phyloP scores from a whole-genome alignment of 1,140 invertebrate species.

The Drosophila repleta region DNA sequence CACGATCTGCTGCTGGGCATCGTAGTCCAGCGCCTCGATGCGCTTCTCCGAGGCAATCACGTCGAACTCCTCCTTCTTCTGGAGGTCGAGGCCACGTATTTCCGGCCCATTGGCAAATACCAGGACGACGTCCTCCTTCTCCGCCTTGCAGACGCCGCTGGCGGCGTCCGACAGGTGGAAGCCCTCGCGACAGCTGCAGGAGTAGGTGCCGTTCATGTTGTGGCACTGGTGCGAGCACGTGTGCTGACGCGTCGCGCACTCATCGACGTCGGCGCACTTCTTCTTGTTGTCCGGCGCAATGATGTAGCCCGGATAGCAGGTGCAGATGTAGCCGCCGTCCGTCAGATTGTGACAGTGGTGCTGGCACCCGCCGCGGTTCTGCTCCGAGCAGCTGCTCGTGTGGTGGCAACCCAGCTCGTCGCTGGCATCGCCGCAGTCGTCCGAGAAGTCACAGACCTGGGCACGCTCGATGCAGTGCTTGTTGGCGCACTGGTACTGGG shows the following conservation, averaged over 20 bases:
- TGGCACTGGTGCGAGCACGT: conserved; percentile 96
- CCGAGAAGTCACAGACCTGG: conserved; percentile 90
- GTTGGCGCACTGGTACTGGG: conserved; percentile 95
- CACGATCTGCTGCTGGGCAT: conserved; percentile 91
- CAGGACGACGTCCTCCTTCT: conserved; percentile 87
- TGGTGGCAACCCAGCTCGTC: conserved; percentile 96
- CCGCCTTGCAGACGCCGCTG: conserved; percentile 92
- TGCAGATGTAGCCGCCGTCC: conserved; percentile 93
- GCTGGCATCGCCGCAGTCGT: conserved; percentile 89
- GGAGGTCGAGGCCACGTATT: conserved; percentile 90
- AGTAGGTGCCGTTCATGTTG: conserved; percentile 96
- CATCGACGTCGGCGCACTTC: conserved; percentile 94
- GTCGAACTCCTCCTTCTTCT: conserved; percentile 88
- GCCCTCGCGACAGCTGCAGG: conserved; percentile 93
- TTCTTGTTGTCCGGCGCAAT: conserved; percentile 90
- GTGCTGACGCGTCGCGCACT: conserved; percentile 92
- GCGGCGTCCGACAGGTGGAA: conserved; percentile 90
- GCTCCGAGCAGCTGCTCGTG: conserved; percentile 88
- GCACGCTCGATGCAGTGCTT: conserved; percentile 92
- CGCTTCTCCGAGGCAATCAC: conserved; percentile 93
- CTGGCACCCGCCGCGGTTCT: conserved; percentile 93
- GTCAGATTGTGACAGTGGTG: conserved; percentile 95
- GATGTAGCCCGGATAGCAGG: conserved; percentile 93
- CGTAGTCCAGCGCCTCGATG: conserved; percentile 95
- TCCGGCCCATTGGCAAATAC: conserved; percentile 93